phyloP scores from a whole-genome alignment of 1,140 invertebrate species.

The Atta texana region DNA sequence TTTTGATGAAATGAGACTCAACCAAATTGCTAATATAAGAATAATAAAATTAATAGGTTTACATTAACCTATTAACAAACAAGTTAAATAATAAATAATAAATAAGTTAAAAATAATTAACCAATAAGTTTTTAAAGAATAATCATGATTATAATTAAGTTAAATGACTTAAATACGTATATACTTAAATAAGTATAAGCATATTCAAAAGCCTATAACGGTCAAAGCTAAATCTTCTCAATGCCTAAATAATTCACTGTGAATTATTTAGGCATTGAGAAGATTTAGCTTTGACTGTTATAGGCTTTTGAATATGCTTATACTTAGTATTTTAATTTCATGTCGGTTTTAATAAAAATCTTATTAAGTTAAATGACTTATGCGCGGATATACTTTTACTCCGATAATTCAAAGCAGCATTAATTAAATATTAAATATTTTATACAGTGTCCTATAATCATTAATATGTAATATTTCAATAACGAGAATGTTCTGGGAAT shows the following conservation, averaged over 20 bases:
- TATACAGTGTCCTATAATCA: background rate
- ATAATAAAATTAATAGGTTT: background rate
- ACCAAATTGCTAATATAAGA: background rate
- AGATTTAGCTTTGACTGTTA: too few species aligned
- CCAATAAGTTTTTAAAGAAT: constrained; percentile 1
- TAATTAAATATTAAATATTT: constrained; percentile 30
- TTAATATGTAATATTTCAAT: constrained; percentile 19
- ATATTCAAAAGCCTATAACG: too few species aligned
- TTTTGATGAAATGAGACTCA: background rate
- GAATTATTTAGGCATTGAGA: too few species aligned
- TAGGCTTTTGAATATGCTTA: too few species aligned
- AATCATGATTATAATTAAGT: background rate
- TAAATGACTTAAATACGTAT: background rate
- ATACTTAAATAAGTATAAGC: too few species aligned
- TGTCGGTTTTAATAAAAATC: too few species aligned
- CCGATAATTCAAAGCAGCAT: background rate
- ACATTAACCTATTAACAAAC: too few species aligned
- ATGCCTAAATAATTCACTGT: too few species aligned
- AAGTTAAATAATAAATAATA: too few species aligned
- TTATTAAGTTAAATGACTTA: background rate
- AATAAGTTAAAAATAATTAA: too few species aligned
- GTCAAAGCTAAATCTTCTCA: too few species aligned
- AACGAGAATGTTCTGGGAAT: background rate
- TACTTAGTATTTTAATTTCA: too few species aligned
- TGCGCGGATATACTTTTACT: background rate